Conservation (phyloP, 2,113 vertebrate species). For the Cyanoderma ruficeps region DNA sequence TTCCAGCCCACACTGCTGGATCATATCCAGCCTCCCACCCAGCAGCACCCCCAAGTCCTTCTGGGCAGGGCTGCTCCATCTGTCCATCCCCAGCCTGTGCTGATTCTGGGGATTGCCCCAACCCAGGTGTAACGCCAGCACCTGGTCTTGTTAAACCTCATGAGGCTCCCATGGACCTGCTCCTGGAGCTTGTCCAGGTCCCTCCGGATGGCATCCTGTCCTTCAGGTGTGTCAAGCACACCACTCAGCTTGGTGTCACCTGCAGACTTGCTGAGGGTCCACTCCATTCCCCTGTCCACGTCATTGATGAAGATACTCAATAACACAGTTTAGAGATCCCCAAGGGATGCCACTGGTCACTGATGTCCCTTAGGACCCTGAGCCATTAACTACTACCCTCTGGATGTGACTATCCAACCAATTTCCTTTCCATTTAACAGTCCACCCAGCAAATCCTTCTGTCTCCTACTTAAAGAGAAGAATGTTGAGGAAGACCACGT, state of each 20-base stretch:
- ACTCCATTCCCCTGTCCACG: not conserved
- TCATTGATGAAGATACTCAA: not conserved
- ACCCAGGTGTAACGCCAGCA: not conserved
- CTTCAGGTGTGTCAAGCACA: not conserved
- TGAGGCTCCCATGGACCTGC: not conserved
- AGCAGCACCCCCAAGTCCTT: not conserved
- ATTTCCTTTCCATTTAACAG: not conserved
- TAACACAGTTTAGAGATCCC: not conserved
- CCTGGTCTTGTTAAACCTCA: rapidly evolving
- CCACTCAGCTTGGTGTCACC: not conserved
- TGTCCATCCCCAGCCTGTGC: not conserved
- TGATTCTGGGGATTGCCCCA: rapidly evolving
- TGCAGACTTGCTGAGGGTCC: not conserved
- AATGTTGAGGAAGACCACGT: not conserved
- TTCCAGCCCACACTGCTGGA: not conserved
- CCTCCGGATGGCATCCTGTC: not conserved
- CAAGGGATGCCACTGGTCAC: not conserved
- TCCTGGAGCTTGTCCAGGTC: not conserved
- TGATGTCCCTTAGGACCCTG: too few relatives aligned
- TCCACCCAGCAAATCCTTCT: not conserved
- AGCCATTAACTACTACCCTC: rapidly evolving
- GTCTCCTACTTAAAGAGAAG: not conserved
- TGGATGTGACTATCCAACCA: not conserved
- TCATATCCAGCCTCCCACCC: not conserved
- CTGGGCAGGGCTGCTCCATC: not conserved